Evolutionary conservation across 2,888 invertebrate species (phyloP).

Genomic region (Lydus trimaculatus): DNA sequence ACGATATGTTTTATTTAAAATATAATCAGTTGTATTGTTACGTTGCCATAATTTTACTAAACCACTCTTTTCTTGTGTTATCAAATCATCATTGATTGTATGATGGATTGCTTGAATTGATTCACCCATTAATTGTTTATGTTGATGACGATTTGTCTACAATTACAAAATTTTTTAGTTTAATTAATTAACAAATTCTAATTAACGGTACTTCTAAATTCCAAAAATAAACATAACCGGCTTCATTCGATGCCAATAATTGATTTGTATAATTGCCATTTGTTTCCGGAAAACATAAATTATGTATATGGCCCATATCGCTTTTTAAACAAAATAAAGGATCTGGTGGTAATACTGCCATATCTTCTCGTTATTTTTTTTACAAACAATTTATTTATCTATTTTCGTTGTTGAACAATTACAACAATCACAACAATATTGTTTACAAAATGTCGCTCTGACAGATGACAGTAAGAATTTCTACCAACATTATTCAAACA

Average conservation of each 20-base stretch:
- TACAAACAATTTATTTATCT: too few species aligned
- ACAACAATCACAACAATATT: too few species aligned
- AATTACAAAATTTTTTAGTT: conserved; percentile 47
- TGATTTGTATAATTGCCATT: conserved; percentile 65
- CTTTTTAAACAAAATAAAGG: conserved; percentile 77
- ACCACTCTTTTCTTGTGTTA: conserved; percentile 80
- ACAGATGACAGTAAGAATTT: too few species aligned
- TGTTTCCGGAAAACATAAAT: conserved; percentile 71
- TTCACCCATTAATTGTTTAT: conserved; percentile 71
- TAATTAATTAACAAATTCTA: too few species aligned
- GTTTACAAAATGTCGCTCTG: too few species aligned
- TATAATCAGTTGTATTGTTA: conserved; percentile 66
- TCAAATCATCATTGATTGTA: conserved; percentile 67
- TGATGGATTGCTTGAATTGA: conserved; percentile 68
- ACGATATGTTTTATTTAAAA: conserved; percentile 65
- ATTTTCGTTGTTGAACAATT: too few species aligned
- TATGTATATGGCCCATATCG: conserved; percentile 76
- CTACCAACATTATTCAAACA: too few species aligned
- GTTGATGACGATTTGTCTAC: conserved; percentile 75
- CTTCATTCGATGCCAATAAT: conserved; percentile 76
- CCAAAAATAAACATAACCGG: conserved; percentile 79
- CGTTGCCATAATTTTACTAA: conserved; percentile 70
- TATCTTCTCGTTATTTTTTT: too few species aligned
- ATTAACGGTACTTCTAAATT: conserved; percentile 83
- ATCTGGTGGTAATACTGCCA: conserved; percentile 80